Base-by-base conservation (phyloP, 2,113 vertebrate species). In the Fregetta grallaria region DNA sequence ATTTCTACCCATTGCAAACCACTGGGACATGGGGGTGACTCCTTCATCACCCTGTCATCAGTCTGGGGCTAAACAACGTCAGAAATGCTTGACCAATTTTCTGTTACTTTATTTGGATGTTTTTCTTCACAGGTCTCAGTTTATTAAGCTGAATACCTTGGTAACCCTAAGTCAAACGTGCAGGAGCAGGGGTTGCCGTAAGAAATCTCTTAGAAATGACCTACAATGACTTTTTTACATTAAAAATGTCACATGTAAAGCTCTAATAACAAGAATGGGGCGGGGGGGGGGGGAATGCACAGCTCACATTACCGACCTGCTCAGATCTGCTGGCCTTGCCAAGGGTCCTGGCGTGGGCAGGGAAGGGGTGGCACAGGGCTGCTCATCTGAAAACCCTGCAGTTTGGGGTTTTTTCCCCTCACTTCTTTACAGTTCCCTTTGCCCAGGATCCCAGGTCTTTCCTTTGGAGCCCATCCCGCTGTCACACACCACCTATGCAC, bases 281-380 rank as follows among this genome's bases (percentile, higher is more conserved):
- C 9, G 22, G 2, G 2, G 52, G 52, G 42, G 53, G n/a, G 34
- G 13, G n/a, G n/a, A n/a, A 45, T 5, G 27, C 42, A 45, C 9
- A n/a, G n/a, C 42, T 66, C 3, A 0, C 22, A 2, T 66, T 34
- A 44, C 40, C 0, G 4, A 14, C 75, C 3, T 4, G 40, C 27
- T 85, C 58, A 36, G 40, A 32, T 34, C 40, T 6, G 2, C 20
- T 17, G 29, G 30, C 45, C 11, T 42, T 68, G 44, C 44, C 65
- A 40, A 6, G 15, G 30, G 52, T n/a, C 63, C 62, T 19, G 52
- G 44, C 3, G 17, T 15, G 18, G 52, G 53, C 40, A 76, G 52
- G n/a, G 52, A 56, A 66, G 61, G 20, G 71, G 63, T 36, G 61
- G 25, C 62, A 50, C 32, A 19, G 44, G 15, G 36, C 25, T 52